Conservation (phyloP, 2,888 invertebrate species). For the Coleophora flavipennella region DNA sequence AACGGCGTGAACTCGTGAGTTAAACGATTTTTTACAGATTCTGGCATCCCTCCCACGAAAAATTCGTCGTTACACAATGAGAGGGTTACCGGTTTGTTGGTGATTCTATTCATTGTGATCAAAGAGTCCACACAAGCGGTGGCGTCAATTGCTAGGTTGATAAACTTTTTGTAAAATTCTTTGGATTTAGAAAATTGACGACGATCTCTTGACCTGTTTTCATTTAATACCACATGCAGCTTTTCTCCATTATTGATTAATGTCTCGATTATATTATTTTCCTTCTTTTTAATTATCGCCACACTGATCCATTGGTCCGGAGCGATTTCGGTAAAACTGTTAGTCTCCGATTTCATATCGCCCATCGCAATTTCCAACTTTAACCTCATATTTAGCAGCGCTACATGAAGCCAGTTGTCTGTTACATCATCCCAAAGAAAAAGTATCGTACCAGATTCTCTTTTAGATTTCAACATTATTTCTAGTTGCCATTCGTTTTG, state of each 20-base stretch:
- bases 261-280: conserved; percentile 48
- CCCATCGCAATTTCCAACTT: conserved; percentile 42
- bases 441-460: conserved; percentile 44
- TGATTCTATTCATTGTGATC: background rate
- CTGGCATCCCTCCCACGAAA: conserved; percentile 46
- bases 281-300: conserved; percentile 36
- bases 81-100: too few relatives aligned
- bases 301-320: conserved; percentile 56
- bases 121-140: background rate
- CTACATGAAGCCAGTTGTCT: conserved; percentile 41
- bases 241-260: conserved; percentile 48
- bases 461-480: conserved; percentile 46
- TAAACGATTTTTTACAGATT: conserved; percentile 19
- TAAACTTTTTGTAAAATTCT: too few relatives aligned
- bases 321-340: conserved; percentile 42
- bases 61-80: conserved; percentile 45
- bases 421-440: conserved; percentile 33
- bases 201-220: conserved; percentile 17
- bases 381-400: conserved; percentile 47
- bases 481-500: conserved; percentile 49
- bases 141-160: too few relatives aligned
- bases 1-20: conserved; percentile 33
- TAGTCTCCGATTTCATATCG: conserved; percentile 38
- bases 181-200: conserved; percentile 3
- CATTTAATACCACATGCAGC: conserved; percentile 38